These are phyloP conservation scores for Lingula anatina DNA, from an alignment of 2,888 invertebrate genomes.

Conservation along the genomic window DNA sequence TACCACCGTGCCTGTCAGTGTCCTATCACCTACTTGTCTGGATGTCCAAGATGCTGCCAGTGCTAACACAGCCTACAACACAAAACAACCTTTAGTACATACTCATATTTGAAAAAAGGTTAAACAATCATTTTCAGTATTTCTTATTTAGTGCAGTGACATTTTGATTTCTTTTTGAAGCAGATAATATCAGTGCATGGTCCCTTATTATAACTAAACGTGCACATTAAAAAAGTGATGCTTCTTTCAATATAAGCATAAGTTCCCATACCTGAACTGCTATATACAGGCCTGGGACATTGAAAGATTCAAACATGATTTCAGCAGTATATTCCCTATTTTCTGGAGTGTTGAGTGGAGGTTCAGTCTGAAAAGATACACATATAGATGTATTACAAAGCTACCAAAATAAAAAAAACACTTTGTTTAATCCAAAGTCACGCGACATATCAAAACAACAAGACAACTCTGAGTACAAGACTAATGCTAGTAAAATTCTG, in stretches of 20 bases:
- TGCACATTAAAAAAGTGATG: too few species aligned
- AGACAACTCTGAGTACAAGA: too few species aligned
- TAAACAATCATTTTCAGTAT: too few species aligned
- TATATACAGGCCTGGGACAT: conserved; percentile 98
- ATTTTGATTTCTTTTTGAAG: too few species aligned
- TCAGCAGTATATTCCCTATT: conserved; percentile 77
- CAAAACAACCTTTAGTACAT: conserved; percentile 9
- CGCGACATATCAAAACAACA: background rate
- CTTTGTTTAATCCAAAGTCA: background rate
- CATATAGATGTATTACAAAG: too few species aligned
- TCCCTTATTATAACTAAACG: too few species aligned
- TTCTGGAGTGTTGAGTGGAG: conserved; percentile 97
- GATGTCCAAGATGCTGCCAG: conserved; percentile 98
- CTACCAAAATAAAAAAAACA: background rate
- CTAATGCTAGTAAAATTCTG: too few species aligned
- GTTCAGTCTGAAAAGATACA: conserved; percentile 76
- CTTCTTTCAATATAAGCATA: too few species aligned
- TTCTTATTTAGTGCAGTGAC: too few species aligned
- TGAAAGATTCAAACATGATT: conserved; percentile 99
- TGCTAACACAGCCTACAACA: conserved; percentile 78
- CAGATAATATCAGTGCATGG: too few species aligned
- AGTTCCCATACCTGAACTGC: conserved; percentile 73
- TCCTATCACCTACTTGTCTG: conserved; percentile 80
- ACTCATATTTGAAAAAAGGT: too few species aligned
- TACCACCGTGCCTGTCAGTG: conserved; percentile 94